A percentile compares a stretch with the other conserved stretches of the same genome.
These are phyloP conservation scores for Aplocera efformata DNA, from an alignment of 2,888 invertebrate genomes.

Conservation along the genomic window DNA sequence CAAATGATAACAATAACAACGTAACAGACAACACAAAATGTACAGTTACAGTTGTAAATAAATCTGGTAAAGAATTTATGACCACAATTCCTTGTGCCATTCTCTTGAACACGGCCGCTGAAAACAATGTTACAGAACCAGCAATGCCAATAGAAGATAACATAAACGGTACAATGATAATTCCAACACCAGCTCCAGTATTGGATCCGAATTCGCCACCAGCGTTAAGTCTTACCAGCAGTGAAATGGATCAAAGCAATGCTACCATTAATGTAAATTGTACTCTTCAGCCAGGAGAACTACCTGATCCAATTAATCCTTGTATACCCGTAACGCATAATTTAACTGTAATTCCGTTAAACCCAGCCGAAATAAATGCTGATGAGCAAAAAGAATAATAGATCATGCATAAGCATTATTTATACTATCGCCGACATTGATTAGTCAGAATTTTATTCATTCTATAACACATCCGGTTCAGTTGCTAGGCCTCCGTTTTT, in stretches of 20 bases:
- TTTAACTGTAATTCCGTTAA: slow-evolving; percentile 63
- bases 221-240: slow-evolving; percentile 40
- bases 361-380: slow-evolving; percentile 27
- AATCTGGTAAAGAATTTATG: slow-evolving; percentile 62
- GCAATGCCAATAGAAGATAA: slow-evolving; percentile 37
- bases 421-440: no score
- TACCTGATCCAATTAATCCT: slow-evolving; percentile 67
- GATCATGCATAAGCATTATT: no score
- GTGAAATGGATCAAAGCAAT: slow-evolving; percentile 31
- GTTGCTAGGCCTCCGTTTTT: no score
- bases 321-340: slow-evolving; percentile 60
- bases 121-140: slow-evolving; percentile 73
- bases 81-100: slow-evolving; percentile 74
- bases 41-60: slow-evolving; percentile 66
- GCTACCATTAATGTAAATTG: slow-evolving; percentile 42
- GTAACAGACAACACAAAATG: slow-evolving; percentile 65
- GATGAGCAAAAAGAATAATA: no score
- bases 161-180: slow-evolving; percentile 29
- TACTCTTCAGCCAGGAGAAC: slow-evolving; percentile 46
- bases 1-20: slow-evolving; percentile 42
- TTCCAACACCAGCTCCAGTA: slow-evolving; percentile 21
- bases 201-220: slow-evolving; percentile 38
- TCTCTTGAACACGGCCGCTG: slow-evolving; percentile 66
- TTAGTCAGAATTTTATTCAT: no score
- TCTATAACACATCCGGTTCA: no score